These are phyloP conservation scores for Philereme vetulata DNA, from an alignment of 2,888 invertebrate species.

Conservation along the genomic window DNA sequence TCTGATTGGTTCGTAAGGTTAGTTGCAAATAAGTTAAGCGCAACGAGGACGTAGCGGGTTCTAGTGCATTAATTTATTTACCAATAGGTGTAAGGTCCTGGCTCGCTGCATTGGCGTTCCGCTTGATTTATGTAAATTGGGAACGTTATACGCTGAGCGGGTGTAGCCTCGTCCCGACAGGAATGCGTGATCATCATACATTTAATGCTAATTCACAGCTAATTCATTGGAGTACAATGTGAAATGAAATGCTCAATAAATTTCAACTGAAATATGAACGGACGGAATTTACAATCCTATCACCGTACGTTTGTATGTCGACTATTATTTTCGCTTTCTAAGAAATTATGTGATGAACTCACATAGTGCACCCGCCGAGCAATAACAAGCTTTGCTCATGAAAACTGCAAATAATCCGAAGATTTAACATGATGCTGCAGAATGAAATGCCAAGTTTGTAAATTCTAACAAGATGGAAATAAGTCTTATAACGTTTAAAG, in stretches of 20 bases:
- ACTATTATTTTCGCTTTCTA: constrained; percentile 4
- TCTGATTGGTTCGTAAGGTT: constrained; percentile 32
- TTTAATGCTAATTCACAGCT: constrained; percentile 33
- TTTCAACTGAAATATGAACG: constrained; percentile 16
- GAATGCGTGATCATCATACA: constrained; percentile 48
- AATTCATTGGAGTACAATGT: constrained; percentile 24
- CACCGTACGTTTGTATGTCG: background rate
- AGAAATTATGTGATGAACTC: constrained; percentile 6
- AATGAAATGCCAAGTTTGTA: constrained; percentile 17
- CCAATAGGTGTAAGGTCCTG: constrained; percentile 54
- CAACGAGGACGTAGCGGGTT: constrained; percentile 29
- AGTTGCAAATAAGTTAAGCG: constrained; percentile 29
- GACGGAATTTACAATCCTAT: constrained; percentile 6
- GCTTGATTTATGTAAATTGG: constrained; percentile 69
- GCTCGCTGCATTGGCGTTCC: constrained; percentile 45
- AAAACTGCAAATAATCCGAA: constrained; percentile 11
- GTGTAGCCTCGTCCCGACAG: constrained; percentile 33
- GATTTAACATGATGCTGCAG: constrained; percentile 9
- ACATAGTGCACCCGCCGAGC: background rate
- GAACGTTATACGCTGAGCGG: constrained; percentile 49
- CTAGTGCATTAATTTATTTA: constrained; percentile 48
- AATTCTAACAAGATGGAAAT: constrained; percentile 23
- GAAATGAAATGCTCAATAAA: constrained; percentile 10
- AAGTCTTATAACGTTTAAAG: constrained; percentile 21
- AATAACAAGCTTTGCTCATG: constrained; percentile 8